A percentile compares a stretch with the other conserved stretches of the same genome.
phyloP scores from a whole-genome alignment of 2,888 invertebrate species.

The Acanthopleura granulata region DNA sequence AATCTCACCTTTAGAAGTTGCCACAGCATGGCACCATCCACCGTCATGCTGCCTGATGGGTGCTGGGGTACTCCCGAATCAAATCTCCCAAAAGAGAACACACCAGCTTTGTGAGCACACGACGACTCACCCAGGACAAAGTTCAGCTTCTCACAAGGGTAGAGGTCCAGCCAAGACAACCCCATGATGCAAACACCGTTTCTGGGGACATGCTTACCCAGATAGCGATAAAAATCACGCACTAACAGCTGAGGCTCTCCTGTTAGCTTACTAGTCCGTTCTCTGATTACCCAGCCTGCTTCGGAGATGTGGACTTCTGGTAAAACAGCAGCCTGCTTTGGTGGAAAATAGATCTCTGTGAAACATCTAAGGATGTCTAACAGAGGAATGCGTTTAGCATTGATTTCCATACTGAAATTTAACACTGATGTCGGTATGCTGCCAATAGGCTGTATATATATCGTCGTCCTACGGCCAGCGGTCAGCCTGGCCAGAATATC shows the following conservation, averaged over 20 bases:
- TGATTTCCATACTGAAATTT: background rate
- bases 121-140: constrained; percentile 65
- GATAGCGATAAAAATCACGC: constrained; percentile 46
- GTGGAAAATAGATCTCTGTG: constrained; percentile 54
- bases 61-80: constrained; percentile 35
- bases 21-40: constrained; percentile 57
- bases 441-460: constrained; percentile 9
- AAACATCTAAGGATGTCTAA: constrained; percentile 54
- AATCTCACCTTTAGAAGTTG: constrained; percentile 59
- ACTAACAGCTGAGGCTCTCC: constrained; percentile 55
- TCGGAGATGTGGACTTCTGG: constrained; percentile 39
- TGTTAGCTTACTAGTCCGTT: constrained; percentile 33
- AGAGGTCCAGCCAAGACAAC: constrained; percentile 65
- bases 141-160: constrained; percentile 61
- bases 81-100: constrained; percentile 63
- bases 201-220: constrained; percentile 46
- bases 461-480: background rate
- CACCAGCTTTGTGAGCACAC: constrained; percentile 42
- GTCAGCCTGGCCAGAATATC: background rate
- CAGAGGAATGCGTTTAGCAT: constrained; percentile 33
- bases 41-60: constrained; percentile 26
- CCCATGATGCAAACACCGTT: constrained; percentile 61
- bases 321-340: constrained; percentile 46
- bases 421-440: background rate
- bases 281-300: constrained; percentile 45